Base-by-base conservation (phyloP, 1,140 invertebrate genomes). In the Drosophila sp. region DNA sequence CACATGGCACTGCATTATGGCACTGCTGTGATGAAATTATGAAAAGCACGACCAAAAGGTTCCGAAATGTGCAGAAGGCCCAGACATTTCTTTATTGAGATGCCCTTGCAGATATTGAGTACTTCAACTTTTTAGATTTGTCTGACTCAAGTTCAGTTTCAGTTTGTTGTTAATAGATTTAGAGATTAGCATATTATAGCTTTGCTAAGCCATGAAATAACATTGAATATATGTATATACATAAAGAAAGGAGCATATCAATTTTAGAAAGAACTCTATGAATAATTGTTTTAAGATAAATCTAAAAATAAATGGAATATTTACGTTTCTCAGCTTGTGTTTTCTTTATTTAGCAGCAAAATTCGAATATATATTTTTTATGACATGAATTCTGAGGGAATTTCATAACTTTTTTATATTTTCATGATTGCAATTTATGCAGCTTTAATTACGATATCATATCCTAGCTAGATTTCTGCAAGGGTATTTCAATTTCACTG, bases 1-100 rank as follows among this genome's bases (percentile, higher is more conserved):
- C 67, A 75, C 79, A 89, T 89, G 82, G 61, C 83, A 89, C 84
- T 89, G 83, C 83, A 89, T 89, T 89, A 89, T 89, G 84, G 83
- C 75, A 73, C 63, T 82, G 63, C 54, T 69, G 75, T 89, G 83
- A 89, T 89, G 84, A 89, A 89, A 89, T 89, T 89, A 89, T 89
- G 84, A 89, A 89, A 89, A 72, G 63, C 79, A 67, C 72, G 67
- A 67, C 27, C 36, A 63, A 66, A 54, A 62, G 58, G 63, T 54
- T 29, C 71, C 73, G 43, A 45, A 57, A 43, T 65, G 46, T 59
- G 45, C 62, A 72, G 75, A 81, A 80, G 75, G 71, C 78, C 75
- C 78, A 72, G 75, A 76, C 70, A 71, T 87, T 87, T 69, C 69
- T 51, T 72, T 58, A 69, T 80, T 69, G 41, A 40, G 21, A 57